Evolutionary conservation across 2,113 vertebrate species (phyloP).

Genomic region (Hemiprocne comata): DNA sequence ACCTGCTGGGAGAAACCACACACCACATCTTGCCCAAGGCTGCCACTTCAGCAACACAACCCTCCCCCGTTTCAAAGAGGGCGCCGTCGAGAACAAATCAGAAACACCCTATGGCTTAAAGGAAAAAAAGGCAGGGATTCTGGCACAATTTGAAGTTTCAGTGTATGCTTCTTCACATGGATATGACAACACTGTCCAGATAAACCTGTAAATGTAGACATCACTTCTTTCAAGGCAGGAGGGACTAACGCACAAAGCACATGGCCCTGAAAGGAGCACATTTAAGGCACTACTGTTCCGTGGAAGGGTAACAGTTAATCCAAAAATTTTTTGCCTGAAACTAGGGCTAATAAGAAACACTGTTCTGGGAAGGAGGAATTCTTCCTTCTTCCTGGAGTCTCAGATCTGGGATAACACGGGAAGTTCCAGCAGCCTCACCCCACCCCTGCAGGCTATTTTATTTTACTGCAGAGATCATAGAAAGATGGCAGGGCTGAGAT

Average conservation of each 20-base stretch:
- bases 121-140: not conserved
- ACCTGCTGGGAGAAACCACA: not conserved
- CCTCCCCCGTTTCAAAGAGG: not conserved
- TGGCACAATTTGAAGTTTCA: conserved; percentile 2
- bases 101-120: not conserved
- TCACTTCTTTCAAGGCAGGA: not conserved
- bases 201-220: conserved; percentile 1
- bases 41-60: not conserved
- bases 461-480: not conserved
- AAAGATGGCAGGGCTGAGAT: not conserved
- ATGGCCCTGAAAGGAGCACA: rapidly evolving
- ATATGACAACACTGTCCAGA: not conserved
- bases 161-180: not conserved
- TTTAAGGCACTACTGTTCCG: not conserved
- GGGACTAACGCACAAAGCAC: not conserved
- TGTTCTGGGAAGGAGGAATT: not conserved
- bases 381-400: conserved; percentile 43
- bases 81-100: not conserved
- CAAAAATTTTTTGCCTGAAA: conserved; percentile 24
- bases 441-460: conserved; percentile 10
- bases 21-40: not conserved
- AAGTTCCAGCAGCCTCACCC: conserved; percentile 1
- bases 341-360: conserved; percentile 3
- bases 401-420: not conserved
- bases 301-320: not conserved